Evolutionary conservation across 2,797 vertebrate genomes (phyloP).

Genomic region (Ptychadena robeensis): DNA sequence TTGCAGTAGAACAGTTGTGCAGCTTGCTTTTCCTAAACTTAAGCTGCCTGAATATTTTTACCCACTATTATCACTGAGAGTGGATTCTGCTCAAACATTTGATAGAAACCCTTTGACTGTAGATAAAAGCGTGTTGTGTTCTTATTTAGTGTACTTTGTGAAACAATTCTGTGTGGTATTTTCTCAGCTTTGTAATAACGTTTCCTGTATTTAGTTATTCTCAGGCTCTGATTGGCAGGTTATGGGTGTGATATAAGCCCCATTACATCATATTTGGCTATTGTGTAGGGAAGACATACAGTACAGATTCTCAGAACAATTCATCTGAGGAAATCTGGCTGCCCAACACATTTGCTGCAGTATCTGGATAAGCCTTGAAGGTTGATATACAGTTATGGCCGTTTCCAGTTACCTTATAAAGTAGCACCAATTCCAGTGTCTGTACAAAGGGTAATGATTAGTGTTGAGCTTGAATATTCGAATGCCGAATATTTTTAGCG

Average conservation of each 20-base stretch:
- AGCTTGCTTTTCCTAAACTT: too few species aligned
- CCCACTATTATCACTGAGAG: too few species aligned
- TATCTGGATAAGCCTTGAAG: not conserved
- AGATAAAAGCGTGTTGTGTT: not conserved
- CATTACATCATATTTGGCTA: constrained; percentile 4
- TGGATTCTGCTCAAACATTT: too few species aligned
- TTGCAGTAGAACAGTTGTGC: too few species aligned
- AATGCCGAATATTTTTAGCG: too few species aligned
- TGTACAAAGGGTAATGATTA: not conserved
- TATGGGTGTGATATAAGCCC: constrained; percentile 1
- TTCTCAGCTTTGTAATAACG: not conserved
- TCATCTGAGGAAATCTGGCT: not conserved
- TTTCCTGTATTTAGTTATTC: constrained; percentile 26
- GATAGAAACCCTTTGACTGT: not conserved
- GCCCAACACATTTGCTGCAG: not conserved
- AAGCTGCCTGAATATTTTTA: too few species aligned
- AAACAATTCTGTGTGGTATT: constrained; percentile 18
- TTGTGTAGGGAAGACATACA: not conserved
- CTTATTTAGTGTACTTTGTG: not conserved
- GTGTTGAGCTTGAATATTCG: too few species aligned
- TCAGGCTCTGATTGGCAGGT: constrained; percentile 3
- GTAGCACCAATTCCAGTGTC: too few species aligned
- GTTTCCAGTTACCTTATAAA: not conserved
- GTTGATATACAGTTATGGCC: not conserved
- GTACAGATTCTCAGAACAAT: not conserved